Base-by-base conservation (phyloP, 2,113 vertebrate genomes). In the Mustelus asterias region DNA sequence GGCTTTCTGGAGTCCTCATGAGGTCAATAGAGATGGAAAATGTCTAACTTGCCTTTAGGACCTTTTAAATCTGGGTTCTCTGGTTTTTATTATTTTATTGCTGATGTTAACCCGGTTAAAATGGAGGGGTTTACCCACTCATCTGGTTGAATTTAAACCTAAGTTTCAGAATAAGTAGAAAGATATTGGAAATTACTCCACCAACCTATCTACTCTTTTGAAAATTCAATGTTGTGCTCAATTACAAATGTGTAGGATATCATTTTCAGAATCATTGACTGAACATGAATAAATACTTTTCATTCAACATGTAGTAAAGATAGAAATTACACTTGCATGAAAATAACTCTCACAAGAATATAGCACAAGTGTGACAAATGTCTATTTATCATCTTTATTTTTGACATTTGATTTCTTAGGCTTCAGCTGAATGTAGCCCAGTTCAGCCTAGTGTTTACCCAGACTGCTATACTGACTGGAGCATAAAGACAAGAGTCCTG, bases 401-500 rank as follows among this genome's bases (percentile, higher is more conserved):
- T 88, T 76, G 26, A 89, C 41, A 3, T 14, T 85, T 63, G 18
- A n/a, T 95, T 65, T 94, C 41, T 72, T 96, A 90, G 80, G 80
- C 58, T 54, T 78, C 80, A 33, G 67, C 8, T 72, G 80, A 96
- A 90, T 60, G 58, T 78, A 85, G 14, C 22, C 54, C 58, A 85
- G 78, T 41, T 26, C 63, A 78, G 80, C 80, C 95, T 63, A 80
- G 4, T 63, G 22, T 85, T 85, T 85, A 96, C 80, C 26, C 80
- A 85, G n/a, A 88, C n/a, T 58, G 41, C 90, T 76, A 26, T 44
- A 95, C 96, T 88, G 96, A 96, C 70, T 96, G 96, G 96, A 96
- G 96, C 60, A 80, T 96, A 69, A 96, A 96, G 69, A 76, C 90
- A 18, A 90, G 96, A 29, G 69, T 94, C n/a, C 65, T 95, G n/a